Evolutionary conservation across 2,888 invertebrate genomes (phyloP), one percentile per base, ranked within the genome.

Genomic region (Stenolophus ochropezus): DNA sequence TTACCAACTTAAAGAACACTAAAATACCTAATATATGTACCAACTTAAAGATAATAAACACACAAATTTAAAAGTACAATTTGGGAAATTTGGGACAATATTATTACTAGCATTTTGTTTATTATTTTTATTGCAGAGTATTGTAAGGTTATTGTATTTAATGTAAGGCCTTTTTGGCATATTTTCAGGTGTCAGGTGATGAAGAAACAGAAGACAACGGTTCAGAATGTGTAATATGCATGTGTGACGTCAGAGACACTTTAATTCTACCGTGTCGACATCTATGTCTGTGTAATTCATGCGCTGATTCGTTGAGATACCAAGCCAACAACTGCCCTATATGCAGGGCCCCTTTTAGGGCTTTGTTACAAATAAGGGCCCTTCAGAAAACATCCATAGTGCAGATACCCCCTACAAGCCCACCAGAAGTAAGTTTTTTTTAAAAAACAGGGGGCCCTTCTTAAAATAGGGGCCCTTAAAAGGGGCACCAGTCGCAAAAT

Each of bases 291-390:
- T 99, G 99, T 90, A 97, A 98, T 90, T 96, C 96, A 0, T 99
- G 99, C 90, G 99, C 99, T 0, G 98, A 99, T 90, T 98, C 98
- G 0, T 91, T 99, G 82, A 92, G 99, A 84, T 98, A 98, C 88
- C 97, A 97, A 92, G 97, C 98, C 23, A 99, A 97, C 90, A 99
- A 98, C 90, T 99, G 99, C 86, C 99, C 99, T 4, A 99, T 99
- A 85, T 99, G 99, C 88, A 93, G 99, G 83, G 97, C 98, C n/a
- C 99, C 99, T 6, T 99, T 99, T 90, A 92, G 99, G 83, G 99
- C 99, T 0, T 91, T 99, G 74, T 91, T 99, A 81, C 98, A 99
- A 91, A 96, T 99, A 75, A 92, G 97, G 83, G 98, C 99, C 21
- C 92, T 99, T 85, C 96, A 97, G 89, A 95, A 95, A 87, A 92